Evolutionary conservation across 2,797 vertebrate species (phyloP), one percentile per base, ranked within the genome.

Genomic region (Malurus leucopterus): DNA sequence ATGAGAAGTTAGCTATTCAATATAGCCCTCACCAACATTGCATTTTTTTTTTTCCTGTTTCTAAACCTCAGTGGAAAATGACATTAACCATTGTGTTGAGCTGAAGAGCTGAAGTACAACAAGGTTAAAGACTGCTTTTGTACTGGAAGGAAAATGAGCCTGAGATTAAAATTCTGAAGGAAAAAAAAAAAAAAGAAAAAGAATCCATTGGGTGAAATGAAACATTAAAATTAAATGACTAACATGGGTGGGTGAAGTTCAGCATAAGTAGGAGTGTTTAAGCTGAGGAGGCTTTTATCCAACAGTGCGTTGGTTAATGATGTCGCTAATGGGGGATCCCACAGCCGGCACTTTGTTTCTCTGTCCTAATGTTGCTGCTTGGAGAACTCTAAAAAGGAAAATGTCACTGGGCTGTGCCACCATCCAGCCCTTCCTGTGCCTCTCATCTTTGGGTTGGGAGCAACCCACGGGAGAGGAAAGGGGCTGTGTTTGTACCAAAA

Each of bases 151-250:
- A 82, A 94, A 94, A 91, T 86, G 73, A 95, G 89, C 51, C 84
- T 58, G 73, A 73, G 86, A 95, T 92, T 88, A 89, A 94, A 93
- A 85, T 65, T 68, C 59, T 82, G 50, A 67, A 89, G 78, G 55
- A 15, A 65, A 76, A 50, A 65, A 76, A 50, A 82, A 77, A 72
- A 82, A 69, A 81, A 13, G 15, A 72, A 46, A 70, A 69, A 67
- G 74, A 90, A 86, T 50, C 76, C 21, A 54, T 36, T 69, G 68
- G 76, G 75, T 88, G 91, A 95, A 96, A 96, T 83, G 86, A 94
- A 94, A 93, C 92, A 91, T 93, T 95, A 89, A 95, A 94, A 84
- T 93, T 80, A 95, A 92, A 91, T 86, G 90, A 69, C 64, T 81
- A 92, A 57, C 85, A 93, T 86, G 86, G 88, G 88, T 95, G 80